Evolutionary conservation across 2,888 invertebrate genomes (phyloP).

Genomic region (Sthenelais limicola): DNA sequence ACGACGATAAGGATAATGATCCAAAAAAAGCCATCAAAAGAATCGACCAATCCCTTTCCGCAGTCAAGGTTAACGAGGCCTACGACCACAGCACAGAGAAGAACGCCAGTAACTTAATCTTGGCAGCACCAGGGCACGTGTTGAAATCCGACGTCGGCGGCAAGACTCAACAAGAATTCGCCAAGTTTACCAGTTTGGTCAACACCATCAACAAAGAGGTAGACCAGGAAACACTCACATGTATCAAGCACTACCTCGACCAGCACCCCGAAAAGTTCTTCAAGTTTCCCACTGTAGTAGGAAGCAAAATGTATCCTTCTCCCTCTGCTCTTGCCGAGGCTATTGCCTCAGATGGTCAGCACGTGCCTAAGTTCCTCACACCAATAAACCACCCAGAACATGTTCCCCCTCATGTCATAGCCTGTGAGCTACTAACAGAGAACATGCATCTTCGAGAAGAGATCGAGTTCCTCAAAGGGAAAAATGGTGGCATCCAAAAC

Average conservation of each 20-base stretch:
- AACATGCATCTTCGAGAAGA: conserved; percentile 42
- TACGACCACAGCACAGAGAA: not conserved
- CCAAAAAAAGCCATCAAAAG: not conserved
- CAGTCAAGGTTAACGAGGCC: conserved; percentile 1
- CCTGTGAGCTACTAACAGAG: conserved; percentile 46
- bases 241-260: conserved; percentile 44
- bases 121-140: too few species aligned
- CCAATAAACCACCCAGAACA: conserved; percentile 46
- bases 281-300: conserved; percentile 48
- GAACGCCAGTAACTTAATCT: not conserved
- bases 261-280: conserved; percentile 47
- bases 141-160: not conserved
- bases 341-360: conserved; percentile 39
- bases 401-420: conserved; percentile 48
- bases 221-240: conserved; percentile 39
- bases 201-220: conserved; percentile 36
- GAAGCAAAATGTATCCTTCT: conserved; percentile 46
- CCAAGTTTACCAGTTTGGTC: conserved; percentile 41
- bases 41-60: not conserved
- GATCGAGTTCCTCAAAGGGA: conserved; percentile 8
- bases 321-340: conserved; percentile 41
- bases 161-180: conserved; percentile 32
- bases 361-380: conserved; percentile 44
- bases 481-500: not conserved
- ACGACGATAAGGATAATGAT: conserved; percentile 44